Evolutionary conservation across 2,888 invertebrate genomes (phyloP).

Genomic region (Nemurella pictetii): DNA sequence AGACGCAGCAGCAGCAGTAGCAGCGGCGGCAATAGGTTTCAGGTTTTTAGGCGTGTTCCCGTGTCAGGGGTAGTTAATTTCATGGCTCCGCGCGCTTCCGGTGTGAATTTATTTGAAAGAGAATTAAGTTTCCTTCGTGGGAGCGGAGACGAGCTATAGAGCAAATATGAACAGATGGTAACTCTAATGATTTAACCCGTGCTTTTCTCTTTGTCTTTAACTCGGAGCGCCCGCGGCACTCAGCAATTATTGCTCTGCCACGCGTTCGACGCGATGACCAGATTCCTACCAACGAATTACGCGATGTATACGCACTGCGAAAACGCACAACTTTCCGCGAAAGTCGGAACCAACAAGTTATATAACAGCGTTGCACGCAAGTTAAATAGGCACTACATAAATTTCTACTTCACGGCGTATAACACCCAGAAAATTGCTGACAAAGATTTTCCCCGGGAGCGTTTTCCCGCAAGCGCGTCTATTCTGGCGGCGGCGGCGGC

Average conservation of each 20-base stretch:
- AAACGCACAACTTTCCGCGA: not conserved
- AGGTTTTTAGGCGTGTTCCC: not conserved
- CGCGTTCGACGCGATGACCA: too few relatives aligned
- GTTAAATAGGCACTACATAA: constrained; percentile 39
- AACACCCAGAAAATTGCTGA: constrained; percentile 36
- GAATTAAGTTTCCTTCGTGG: not conserved
- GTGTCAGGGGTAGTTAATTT: constrained; percentile 14
- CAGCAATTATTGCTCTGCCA: too few relatives aligned
- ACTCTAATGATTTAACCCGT: not conserved
- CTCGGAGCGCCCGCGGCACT: not conserved
- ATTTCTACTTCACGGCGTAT: constrained; percentile 40
- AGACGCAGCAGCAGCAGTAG: too few relatives aligned
- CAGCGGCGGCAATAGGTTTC: not conserved
- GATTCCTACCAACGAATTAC: not conserved
- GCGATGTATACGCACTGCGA: not conserved
- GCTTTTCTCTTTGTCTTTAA: not conserved
- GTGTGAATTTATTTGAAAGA: constrained; percentile 2
- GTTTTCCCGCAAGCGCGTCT: not conserved
- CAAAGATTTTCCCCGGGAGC: constrained; percentile 24
- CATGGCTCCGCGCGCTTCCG: not conserved
- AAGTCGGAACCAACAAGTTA: not conserved
- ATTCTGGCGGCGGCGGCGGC: not conserved
- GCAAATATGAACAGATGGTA: not conserved
- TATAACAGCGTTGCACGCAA: constrained; percentile 25
- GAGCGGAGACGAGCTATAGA: not conserved